Conservation (phyloP, 1,140 invertebrate species). For the Drosophila erecta region DNA sequence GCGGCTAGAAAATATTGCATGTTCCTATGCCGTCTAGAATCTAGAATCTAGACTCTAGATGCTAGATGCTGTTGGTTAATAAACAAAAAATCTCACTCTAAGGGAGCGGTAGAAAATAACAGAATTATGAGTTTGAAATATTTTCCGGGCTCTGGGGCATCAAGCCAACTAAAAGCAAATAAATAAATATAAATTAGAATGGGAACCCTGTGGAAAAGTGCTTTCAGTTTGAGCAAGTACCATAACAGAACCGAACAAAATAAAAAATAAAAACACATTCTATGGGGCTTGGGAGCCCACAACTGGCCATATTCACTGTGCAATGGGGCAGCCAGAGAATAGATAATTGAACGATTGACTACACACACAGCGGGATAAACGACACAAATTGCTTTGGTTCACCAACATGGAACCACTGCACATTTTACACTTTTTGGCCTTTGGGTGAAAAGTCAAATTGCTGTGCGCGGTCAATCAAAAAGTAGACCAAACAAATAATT, state of each 20-base stretch:
- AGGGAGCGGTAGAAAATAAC: conserved; percentile 9
- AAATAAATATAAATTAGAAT: conserved; percentile 49
- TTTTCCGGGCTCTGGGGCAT: conserved; percentile 17
- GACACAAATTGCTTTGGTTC: conserved; percentile 57
- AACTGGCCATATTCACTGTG: conserved; percentile 17
- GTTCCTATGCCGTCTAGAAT: conserved; percentile 28
- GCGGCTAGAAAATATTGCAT: conserved; percentile 68
- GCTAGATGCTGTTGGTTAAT: conserved; percentile 52
- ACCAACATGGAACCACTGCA: conserved; percentile 30
- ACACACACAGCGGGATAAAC: conserved; percentile 41
- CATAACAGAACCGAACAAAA: conserved; percentile 41
- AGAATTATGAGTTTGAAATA: conserved; percentile 38
- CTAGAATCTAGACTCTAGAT: conserved; percentile 17
- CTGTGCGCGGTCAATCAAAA: conserved; percentile 66
- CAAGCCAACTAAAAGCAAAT: conserved; percentile 26
- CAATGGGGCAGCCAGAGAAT: conserved; percentile 16
- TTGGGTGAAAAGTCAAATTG: conserved; percentile 78
- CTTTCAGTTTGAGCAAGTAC: conserved; percentile 69
- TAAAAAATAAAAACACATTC: conserved; percentile 45
- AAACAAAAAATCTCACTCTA: conserved; percentile 26
- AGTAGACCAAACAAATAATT: conserved; percentile 79
- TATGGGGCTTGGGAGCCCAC: conserved; percentile 3
- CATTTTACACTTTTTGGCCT: conserved; percentile 44
- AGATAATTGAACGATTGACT: conserved; percentile 76
- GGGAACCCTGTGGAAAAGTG: conserved; percentile 42